Evolutionary conservation across 1,140 invertebrate genomes (phyloP).

Genomic region (Aplysia californica): DNA sequence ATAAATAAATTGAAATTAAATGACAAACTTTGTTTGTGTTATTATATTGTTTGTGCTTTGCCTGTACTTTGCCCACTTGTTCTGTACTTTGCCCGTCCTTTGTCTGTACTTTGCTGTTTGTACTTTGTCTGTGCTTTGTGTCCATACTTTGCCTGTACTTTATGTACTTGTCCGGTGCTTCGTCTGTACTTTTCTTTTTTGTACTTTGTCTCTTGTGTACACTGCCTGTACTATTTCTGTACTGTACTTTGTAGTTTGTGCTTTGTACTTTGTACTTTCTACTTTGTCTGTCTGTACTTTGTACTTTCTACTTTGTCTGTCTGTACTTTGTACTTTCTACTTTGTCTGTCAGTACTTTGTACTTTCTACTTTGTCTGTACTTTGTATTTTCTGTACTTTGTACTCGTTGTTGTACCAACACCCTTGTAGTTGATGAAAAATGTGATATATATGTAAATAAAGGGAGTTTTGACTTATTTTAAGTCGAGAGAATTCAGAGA

Average conservation of each 20-base stretch:
- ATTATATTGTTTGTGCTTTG: not conserved
- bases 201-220: not conserved
- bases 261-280: not conserved
- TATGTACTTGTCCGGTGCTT: not conserved
- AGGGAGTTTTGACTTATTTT: not conserved
- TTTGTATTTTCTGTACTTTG: too few species aligned
- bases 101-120: not conserved
- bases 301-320: not conserved
- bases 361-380: not conserved
- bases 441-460: not conserved
- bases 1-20: not conserved
- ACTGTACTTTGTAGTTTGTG: not conserved
- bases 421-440: not conserved
- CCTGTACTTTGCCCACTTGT: not conserved
- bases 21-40: not conserved
- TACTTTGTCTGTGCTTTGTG: not conserved
- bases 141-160: not conserved
- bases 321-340: not conserved
- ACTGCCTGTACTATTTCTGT: not conserved
- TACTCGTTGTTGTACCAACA: not conserved
- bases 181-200: not conserved
- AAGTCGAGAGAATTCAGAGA: too few species aligned
- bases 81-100: not conserved
- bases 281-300: not conserved
- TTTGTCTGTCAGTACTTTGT: not conserved